phyloP scores from a whole-genome alignment of 92 coral and sea anemone genomes.

The Isaurus tuberculatus region DNA sequence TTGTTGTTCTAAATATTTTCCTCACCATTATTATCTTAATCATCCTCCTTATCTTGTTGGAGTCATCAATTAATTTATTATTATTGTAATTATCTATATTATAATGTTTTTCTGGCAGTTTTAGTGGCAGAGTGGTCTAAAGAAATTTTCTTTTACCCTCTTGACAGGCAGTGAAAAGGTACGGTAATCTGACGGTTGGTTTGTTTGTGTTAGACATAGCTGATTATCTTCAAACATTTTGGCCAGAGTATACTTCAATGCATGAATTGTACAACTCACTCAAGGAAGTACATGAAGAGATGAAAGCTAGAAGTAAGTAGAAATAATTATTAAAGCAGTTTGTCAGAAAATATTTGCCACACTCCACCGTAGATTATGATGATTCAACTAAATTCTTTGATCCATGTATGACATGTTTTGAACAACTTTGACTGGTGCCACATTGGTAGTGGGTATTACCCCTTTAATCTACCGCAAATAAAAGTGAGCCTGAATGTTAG shows the following conservation, averaged over 20 bases:
- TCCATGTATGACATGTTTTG: neutral
- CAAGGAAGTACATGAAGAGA: conserved; percentile 66
- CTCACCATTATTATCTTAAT: no score
- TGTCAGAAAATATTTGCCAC: neutral
- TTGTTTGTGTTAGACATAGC: conserved; percentile 71
- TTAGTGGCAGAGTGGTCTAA: no score
- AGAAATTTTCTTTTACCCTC: neutral
- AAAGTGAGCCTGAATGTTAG: no score
- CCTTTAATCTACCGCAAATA: no score
- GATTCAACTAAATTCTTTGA: neutral
- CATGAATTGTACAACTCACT: conserved; percentile 79
- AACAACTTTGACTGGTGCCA: no score
- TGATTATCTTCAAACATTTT: conserved; percentile 74
- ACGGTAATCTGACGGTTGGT: conserved; percentile 64
- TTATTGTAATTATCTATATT: no score
- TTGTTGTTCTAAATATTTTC: no score
- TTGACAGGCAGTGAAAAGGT: conserved; percentile 57
- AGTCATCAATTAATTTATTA: no score
- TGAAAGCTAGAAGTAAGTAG: conserved; percentile 55
- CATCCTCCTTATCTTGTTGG: no score
- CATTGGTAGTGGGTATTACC: no score
- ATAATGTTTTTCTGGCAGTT: no score
- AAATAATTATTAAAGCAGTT: neutral
- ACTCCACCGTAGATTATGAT: neutral
- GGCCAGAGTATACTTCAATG: conserved; percentile 51